Conservation (phyloP, 2,888 invertebrate genomes). For the Drosophila phalerata region DNA sequence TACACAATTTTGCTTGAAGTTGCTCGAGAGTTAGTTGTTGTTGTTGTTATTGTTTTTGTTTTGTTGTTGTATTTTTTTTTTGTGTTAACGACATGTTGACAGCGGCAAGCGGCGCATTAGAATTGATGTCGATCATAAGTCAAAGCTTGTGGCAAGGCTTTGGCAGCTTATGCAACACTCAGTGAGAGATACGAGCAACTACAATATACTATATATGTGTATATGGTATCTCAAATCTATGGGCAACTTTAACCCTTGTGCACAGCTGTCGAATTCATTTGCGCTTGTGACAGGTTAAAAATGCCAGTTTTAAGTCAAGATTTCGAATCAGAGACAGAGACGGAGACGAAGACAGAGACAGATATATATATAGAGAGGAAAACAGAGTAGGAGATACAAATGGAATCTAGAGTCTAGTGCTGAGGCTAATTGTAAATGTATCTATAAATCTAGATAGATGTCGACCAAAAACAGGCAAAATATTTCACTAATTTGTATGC, state of each 20-base stretch:
- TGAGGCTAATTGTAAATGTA: slow-evolving; percentile 77
- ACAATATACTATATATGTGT: too few relatives aligned
- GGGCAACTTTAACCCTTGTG: slow-evolving; percentile 63
- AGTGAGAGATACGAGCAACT: slow-evolving; percentile 8
- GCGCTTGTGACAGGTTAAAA: slow-evolving; percentile 56
- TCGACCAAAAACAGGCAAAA: slow-evolving; percentile 81
- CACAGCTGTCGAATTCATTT: slow-evolving; percentile 50
- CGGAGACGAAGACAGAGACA: not conserved
- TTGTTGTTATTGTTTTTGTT: slow-evolving; percentile 16
- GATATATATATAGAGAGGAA: not conserved
- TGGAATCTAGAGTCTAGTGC: slow-evolving; percentile 24
- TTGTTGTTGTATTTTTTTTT: slow-evolving; percentile 12
- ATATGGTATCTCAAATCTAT: slow-evolving; percentile 38
- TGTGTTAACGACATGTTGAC: slow-evolving; percentile 79
- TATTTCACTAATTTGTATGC: slow-evolving; percentile 81
- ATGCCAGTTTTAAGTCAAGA: slow-evolving; percentile 26
- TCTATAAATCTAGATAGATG: slow-evolving; percentile 82
- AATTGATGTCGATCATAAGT: slow-evolving; percentile 82
- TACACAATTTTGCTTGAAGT: slow-evolving; percentile 40
- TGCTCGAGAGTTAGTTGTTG: slow-evolving; percentile 21
- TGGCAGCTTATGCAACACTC: slow-evolving; percentile 63
- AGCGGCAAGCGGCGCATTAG: slow-evolving; percentile 77
- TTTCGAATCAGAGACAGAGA: not conserved
- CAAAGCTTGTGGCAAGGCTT: slow-evolving; percentile 75
- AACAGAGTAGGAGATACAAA: slow-evolving; percentile 3